Evolutionary conservation across 2,888 invertebrate species (phyloP).

Genomic region (Sinodicranocentrus sp.): DNA sequence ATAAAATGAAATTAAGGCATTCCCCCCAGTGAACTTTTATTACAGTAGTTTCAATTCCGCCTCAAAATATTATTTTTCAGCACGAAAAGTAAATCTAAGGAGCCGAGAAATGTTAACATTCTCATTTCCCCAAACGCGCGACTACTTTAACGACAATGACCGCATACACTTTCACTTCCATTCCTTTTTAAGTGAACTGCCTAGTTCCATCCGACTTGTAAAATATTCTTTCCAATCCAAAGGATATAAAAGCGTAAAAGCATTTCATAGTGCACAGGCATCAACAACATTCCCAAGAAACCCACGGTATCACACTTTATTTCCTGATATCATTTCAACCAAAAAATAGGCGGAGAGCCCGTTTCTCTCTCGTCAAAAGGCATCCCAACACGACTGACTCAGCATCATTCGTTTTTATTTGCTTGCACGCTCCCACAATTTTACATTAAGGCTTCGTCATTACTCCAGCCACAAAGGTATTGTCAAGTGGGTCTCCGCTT

Average conservation of each 20-base stretch:
- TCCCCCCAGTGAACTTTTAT: not conserved
- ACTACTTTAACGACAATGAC: not conserved
- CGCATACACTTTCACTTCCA: not conserved
- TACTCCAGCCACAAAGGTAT: constrained; percentile 24
- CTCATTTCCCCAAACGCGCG: not conserved
- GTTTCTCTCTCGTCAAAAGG: constrained; percentile 2
- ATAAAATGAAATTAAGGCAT: not conserved
- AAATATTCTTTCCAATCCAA: no score
- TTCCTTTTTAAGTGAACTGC: no score
- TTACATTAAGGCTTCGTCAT: constrained; percentile 19
- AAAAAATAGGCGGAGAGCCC: not conserved
- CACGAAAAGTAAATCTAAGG: not conserved
- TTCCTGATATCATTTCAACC: not conserved
- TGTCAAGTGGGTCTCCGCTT: constrained; percentile 20
- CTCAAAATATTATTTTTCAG: not conserved
- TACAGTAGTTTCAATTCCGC: not conserved
- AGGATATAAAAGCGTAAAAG: no score
- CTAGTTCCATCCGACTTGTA: no score
- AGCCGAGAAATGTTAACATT: not conserved
- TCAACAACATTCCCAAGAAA: not conserved
- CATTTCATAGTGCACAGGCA: no score
- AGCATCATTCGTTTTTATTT: constrained; percentile 12
- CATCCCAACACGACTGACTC: constrained; percentile 16
- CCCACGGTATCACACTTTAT: not conserved
- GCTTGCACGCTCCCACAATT: not conserved